These are phyloP conservation scores for Pinna nobilis DNA, from an alignment of 1,140 invertebrate genomes.

Conservation along the genomic window DNA sequence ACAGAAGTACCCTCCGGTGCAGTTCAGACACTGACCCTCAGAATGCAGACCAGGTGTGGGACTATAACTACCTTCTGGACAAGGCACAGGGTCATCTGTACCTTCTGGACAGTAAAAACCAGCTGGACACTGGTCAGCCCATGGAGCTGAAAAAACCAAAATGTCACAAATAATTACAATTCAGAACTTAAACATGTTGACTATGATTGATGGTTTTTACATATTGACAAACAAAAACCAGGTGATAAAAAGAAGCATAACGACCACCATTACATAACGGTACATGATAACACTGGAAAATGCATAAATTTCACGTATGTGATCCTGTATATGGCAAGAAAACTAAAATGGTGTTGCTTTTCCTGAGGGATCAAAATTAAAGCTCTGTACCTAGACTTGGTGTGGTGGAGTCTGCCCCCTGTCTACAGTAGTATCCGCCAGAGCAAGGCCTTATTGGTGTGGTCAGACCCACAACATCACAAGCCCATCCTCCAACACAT, in stretches of 20 bases:
- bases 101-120: constrained; percentile 64
- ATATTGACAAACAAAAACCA: neutral
- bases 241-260: no score
- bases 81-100: constrained; percentile 60
- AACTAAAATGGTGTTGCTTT: neutral
- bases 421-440: constrained; percentile 67
- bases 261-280: no score
- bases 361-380: neutral
- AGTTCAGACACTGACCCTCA: constrained; percentile 63
- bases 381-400: constrained; percentile 57
- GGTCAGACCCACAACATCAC: constrained; percentile 65
- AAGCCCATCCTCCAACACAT: constrained; percentile 69
- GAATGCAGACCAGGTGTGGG: constrained; percentile 42
- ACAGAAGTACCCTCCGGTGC: constrained; percentile 68
- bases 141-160: constrained; percentile 34
- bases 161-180: neutral
- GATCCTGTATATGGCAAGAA: neutral
- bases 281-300: no score
- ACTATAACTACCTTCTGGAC: constrained; percentile 66
- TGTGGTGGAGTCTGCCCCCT: constrained; percentile 60
- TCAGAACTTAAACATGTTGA: neutral
- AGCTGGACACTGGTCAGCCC: constrained; percentile 62
- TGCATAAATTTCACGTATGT: no score
- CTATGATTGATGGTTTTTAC: neutral
- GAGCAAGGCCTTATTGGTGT: constrained; percentile 63